Evolutionary conservation across 2,113 vertebrate species (phyloP).

Genomic region (Chrysemys picta): DNA sequence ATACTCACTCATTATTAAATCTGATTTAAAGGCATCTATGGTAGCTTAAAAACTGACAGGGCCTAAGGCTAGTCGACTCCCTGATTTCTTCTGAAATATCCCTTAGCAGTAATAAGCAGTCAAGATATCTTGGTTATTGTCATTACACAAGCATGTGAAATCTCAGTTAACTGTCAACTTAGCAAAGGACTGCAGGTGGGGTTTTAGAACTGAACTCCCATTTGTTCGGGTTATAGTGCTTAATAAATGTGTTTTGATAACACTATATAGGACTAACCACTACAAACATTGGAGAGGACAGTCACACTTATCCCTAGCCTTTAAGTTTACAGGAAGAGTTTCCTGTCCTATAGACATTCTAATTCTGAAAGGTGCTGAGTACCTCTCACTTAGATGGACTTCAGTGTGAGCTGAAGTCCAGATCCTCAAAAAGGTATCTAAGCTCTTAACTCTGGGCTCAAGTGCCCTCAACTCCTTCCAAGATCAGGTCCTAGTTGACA

Average conservation of each 20-base stretch:
- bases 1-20: background rate
- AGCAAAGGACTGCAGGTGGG: background rate
- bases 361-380: background rate
- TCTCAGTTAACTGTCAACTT: background rate
- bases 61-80: fast-evolving
- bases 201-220: background rate
- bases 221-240: background rate
- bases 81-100: background rate
- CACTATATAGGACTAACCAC: background rate
- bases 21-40: background rate
- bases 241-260: background rate
- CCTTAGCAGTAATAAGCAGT: background rate
- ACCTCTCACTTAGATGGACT: background rate
- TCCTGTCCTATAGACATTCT: background rate
- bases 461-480: background rate
- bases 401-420: background rate
- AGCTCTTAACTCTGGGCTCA: background rate
- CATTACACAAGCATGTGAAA: background rate
- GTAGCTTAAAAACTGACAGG: background rate
- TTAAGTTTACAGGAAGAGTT: background rate
- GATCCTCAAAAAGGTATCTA: background rate
- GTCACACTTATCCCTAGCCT: no score
- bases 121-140: background rate
- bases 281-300: background rate
- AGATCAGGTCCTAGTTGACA: background rate